A percentile compares a stretch with the other conserved stretches of the same genome.
phyloP scores from a whole-genome alignment of 2,888 invertebrate species.

The Bimastos eiseni region DNA sequence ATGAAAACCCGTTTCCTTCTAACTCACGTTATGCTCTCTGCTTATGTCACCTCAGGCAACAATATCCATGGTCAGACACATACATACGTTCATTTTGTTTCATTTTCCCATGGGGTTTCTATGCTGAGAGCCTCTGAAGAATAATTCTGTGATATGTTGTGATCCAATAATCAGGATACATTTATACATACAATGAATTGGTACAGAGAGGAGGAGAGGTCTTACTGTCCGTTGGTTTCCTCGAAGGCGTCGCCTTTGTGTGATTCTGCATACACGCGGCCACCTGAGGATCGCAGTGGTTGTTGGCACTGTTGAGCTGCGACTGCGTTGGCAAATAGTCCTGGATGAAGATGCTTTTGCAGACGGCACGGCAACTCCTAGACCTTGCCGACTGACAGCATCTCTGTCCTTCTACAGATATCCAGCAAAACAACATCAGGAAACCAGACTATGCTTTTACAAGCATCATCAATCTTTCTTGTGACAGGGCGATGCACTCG shows the following conservation, averaged over 20 bases:
- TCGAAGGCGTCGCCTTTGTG: background rate
- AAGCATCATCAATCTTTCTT: no score
- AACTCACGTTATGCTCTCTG: no score
- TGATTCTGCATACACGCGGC: slow-evolving; percentile 39
- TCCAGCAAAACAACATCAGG: no score
- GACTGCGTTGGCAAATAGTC: slow-evolving; percentile 39
- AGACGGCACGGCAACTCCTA: slow-evolving; percentile 42
- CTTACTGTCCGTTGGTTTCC: slow-evolving; percentile 8
- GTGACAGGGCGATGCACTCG: no score
- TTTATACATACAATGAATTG: background rate
- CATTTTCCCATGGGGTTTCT: no score
- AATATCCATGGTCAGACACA: background rate
- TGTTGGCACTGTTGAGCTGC: slow-evolving; percentile 32
- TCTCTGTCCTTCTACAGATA: slow-evolving; percentile 39
- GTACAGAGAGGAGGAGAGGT: background rate
- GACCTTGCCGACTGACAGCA: slow-evolving; percentile 41
- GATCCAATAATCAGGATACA: no score
- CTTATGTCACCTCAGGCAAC: no score
- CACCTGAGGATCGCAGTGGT: slow-evolving; percentile 40
- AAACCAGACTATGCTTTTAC: no score
- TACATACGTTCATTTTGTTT: no score
- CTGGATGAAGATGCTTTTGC: slow-evolving; percentile 44
- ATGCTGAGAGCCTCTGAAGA: no score
- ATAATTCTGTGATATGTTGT: no score
- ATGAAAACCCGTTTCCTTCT: no score